These are phyloP conservation scores for Sparidentex hasta DNA, from an alignment of 2,797 vertebrate species.

Conservation along the genomic window DNA sequence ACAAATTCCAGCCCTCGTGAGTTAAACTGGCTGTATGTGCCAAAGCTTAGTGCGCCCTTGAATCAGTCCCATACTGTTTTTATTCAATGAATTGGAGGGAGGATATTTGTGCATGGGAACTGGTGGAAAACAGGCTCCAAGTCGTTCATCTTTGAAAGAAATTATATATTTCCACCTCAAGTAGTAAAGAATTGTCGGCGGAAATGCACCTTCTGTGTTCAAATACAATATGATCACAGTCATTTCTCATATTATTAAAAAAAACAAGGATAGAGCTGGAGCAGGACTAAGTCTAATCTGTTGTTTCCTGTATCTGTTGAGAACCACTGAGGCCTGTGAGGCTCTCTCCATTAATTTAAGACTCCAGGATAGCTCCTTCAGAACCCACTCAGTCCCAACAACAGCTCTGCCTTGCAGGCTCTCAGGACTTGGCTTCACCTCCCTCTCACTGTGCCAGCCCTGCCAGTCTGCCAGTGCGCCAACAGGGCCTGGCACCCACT, in stretches of 20 bases:
- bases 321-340: constrained; percentile 34
- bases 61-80: constrained; percentile 17
- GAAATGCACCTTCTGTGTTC: constrained; percentile 5
- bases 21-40: neutral
- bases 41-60: constrained; percentile 5
- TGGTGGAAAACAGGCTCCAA: constrained; percentile 1
- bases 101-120: constrained; percentile 26
- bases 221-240: constrained; percentile 18
- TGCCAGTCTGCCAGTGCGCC: constrained; percentile 70
- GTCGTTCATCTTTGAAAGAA: neutral
- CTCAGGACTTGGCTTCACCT: constrained; percentile 68
- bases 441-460: constrained; percentile 58
- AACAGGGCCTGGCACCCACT: constrained; percentile 73
- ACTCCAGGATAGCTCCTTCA: constrained; percentile 62
- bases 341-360: constrained; percentile 62
- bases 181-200: constrained; percentile 1
- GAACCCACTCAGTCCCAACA: constrained; percentile 73
- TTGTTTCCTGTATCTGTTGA: constrained; percentile 29
- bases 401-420: constrained; percentile 71
- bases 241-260: constrained; percentile 20
- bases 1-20: constrained; percentile 26
- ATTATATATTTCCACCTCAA: too few relatives aligned
- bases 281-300: constrained; percentile 6
- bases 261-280: constrained; percentile 5
- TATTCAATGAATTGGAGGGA: neutral